These are phyloP conservation scores for Cheilosia vernalis DNA, from an alignment of 2,888 invertebrate genomes.

Conservation along the genomic window DNA sequence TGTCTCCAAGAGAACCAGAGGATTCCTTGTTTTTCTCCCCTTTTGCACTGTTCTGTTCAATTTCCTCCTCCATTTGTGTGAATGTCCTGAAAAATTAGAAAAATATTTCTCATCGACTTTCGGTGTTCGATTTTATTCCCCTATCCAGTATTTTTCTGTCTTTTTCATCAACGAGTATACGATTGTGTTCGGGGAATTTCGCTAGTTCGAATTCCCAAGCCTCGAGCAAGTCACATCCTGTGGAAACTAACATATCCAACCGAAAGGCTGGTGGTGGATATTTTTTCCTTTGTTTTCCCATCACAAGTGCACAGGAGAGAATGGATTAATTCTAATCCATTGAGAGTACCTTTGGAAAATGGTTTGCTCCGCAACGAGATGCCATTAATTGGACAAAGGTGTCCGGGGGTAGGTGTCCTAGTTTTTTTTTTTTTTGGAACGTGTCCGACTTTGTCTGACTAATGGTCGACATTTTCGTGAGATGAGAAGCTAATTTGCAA, in stretches of 20 bases:
- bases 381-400: constrained; percentile 67
- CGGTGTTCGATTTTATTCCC: constrained; percentile 4
- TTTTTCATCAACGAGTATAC: background rate
- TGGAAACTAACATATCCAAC: constrained; percentile 43
- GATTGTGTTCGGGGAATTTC: constrained; percentile 38
- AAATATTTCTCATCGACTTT: constrained; percentile 45
- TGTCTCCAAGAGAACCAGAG: background rate
- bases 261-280: constrained; percentile 17
- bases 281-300: constrained; percentile 1
- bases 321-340: constrained; percentile 62
- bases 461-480: constrained; percentile 60
- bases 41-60: constrained; percentile 8
- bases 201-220: constrained; percentile 38
- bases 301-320: constrained; percentile 43
- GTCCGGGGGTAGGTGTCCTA: constrained; percentile 15
- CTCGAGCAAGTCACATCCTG: constrained; percentile 55
- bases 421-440: constrained; percentile 8
- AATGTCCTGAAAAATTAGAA: constrained; percentile 60
- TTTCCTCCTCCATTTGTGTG: constrained; percentile 6
- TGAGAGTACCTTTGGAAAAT: constrained; percentile 54
- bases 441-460: constrained; percentile 53
- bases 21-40: background rate
- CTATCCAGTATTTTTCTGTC: background rate
- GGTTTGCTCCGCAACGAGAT: constrained; percentile 58
- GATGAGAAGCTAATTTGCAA: constrained; percentile 70